Conservation (phyloP, 2,888 invertebrate genomes). For the Cremastobaeus sp. region DNA sequence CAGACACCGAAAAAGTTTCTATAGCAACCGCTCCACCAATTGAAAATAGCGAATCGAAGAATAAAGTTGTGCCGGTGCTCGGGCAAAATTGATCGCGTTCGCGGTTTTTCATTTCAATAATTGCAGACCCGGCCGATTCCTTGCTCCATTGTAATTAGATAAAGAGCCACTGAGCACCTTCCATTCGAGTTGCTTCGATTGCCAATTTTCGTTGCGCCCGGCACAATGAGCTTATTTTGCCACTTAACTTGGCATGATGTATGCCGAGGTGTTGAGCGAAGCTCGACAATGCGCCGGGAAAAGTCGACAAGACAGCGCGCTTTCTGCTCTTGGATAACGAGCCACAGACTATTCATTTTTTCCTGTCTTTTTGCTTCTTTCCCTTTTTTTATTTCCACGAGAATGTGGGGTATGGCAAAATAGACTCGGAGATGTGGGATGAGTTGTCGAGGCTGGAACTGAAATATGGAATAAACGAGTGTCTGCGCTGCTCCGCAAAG, state of each 20-base stretch:
- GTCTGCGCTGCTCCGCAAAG: conserved; percentile 41
- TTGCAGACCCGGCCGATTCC: conserved; percentile 21
- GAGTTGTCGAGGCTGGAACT: conserved; percentile 49
- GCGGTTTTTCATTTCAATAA: conserved; percentile 39
- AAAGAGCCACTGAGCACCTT: conserved; percentile 4
- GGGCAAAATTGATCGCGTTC: conserved; percentile 38
- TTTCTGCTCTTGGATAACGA: conserved; percentile 38
- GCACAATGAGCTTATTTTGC: conserved; percentile 35
- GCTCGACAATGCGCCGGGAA: conserved; percentile 34
- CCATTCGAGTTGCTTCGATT: conserved; percentile 21
- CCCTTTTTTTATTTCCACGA: conserved; percentile 35
- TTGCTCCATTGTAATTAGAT: conserved; percentile 17
- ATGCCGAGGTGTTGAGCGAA: conserved; percentile 32
- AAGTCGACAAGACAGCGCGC: conserved; percentile 30
- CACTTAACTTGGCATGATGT: conserved; percentile 47
- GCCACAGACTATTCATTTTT: conserved; percentile 43
- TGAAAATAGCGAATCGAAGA: conserved; percentile 38
- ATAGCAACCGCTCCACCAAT: conserved; percentile 47
- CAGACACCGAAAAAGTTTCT: conserved; percentile 54
- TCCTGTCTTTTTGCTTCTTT: conserved; percentile 5
- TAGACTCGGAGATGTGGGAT: conserved; percentile 36
- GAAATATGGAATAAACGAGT: conserved; percentile 47
- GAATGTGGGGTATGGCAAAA: conserved; percentile 42
- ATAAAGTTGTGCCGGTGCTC: conserved; percentile 23
- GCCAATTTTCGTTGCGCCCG: conserved; percentile 22